These are phyloP conservation scores for Paracanthobrama guichenoti DNA, from an alignment of 2,113 vertebrate genomes.

Conservation along the genomic window DNA sequence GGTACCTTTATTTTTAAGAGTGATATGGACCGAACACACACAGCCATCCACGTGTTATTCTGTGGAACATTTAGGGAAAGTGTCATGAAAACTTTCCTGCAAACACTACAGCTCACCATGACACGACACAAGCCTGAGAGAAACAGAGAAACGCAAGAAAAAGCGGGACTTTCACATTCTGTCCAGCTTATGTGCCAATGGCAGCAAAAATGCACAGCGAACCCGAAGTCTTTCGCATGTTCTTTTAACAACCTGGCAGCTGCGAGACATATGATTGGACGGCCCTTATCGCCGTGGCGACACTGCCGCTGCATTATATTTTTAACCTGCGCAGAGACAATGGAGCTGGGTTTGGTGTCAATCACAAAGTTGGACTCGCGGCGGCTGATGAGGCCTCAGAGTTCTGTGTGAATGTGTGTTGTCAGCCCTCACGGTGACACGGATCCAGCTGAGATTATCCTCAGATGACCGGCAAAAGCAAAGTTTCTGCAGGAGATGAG, in stretches of 20 bases:
- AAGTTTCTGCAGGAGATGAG: constrained; percentile 44
- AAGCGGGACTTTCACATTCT: constrained; percentile 34
- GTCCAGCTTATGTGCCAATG: constrained; percentile 46
- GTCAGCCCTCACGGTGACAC: constrained; percentile 21
- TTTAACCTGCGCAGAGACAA: constrained; percentile 55
- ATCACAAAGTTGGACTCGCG: constrained; percentile 50
- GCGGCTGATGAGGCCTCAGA: constrained; percentile 48
- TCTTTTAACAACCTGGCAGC: constrained; percentile 60
- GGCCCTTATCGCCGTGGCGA: constrained; percentile 53
- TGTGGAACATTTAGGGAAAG: too few species aligned
- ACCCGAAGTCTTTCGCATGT: constrained; percentile 50
- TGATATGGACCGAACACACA: too few species aligned
- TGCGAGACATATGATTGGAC: constrained; percentile 56
- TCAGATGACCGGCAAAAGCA: constrained; percentile 37
- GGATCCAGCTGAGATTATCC: constrained; percentile 10
- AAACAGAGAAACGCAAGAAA: background rate
- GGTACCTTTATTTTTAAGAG: too few species aligned
- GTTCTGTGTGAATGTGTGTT: constrained; percentile 47
- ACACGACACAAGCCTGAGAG: background rate
- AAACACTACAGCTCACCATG: background rate
- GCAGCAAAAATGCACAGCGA: constrained; percentile 43
- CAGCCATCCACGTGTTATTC: too few species aligned
- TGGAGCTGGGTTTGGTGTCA: constrained; percentile 50
- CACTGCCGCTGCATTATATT: constrained; percentile 58
- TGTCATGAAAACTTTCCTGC: too few species aligned